Base-by-base conservation (phyloP, 2,113 vertebrate genomes). In the Enhydra lutris region DNA sequence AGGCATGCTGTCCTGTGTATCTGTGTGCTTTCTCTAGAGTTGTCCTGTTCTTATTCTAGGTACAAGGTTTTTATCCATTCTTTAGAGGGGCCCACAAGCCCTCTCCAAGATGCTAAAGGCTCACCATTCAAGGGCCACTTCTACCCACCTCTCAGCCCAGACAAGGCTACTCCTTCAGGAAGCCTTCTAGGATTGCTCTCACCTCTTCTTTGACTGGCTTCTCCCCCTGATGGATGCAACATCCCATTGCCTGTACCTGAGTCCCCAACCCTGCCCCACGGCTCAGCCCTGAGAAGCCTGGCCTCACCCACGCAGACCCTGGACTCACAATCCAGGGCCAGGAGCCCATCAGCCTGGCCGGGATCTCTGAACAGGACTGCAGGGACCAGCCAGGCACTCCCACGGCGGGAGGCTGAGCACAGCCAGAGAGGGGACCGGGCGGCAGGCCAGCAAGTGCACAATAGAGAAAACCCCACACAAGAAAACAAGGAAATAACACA, bases 31-130 rank as follows among this genome's bases (percentile, higher is more conserved):
- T 45, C 12, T 73, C 69, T 31, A 45, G 3, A 59, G 26, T 34
- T 73, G 36, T 24, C n/a, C 23, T 45, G 12, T 99, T 99, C 17
- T 98, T 99, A 99, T 80, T 80, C 45, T 39, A 36, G 10, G 7
- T 20, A 39, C 4, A 15, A 57, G 24, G 26, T 31, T 34, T 69
- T 13, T 7, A 47, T 34, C 18, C 61, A 42, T 69, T 63, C 89
- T 34, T 67, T 69, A 17, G 31, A 42, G 61, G 47, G 76, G 17
- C n/a, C 76, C 76, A 81, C 1, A 14, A 10, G 39, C 42, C 67
- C 71, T 74, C 17, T 74, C 65, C 80, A 47, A 61, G 67, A 82
- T 74, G 67, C 80, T 74, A 34, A 84, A 84, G 73, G 52, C 17
- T 36, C 39, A 21, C 31, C 21, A 21, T 74, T 84, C 10, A 84